Evolutionary conservation across 2,113 vertebrate species (phyloP).

Genomic region (Gymnarchus niloticus): DNA sequence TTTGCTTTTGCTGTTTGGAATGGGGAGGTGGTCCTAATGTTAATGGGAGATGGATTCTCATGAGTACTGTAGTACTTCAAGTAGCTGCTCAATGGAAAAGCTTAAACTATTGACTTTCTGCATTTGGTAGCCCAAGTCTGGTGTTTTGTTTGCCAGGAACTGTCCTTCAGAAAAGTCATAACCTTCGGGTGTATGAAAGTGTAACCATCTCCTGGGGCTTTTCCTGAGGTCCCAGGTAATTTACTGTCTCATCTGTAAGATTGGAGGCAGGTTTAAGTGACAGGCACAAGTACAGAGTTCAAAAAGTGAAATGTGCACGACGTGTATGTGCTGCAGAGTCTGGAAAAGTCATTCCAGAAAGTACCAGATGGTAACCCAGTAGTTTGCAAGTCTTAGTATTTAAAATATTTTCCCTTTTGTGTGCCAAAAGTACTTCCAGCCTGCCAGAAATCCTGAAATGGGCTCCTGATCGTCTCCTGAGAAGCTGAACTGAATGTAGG

Average conservation of each 20-base stretch:
- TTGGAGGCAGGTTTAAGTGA: too few species aligned
- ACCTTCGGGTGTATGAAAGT: too few species aligned
- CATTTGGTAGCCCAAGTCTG: not conserved
- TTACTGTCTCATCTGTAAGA: too few species aligned
- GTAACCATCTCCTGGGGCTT: too few species aligned
- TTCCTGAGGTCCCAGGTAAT: too few species aligned
- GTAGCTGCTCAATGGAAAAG: not conserved
- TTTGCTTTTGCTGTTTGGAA: not conserved
- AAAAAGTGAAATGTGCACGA: too few species aligned
- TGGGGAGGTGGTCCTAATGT: not conserved
- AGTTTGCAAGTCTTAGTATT: not conserved
- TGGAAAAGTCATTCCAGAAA: too few species aligned
- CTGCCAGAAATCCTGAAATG: not conserved
- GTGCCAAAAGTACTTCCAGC: not conserved
- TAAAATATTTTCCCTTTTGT: not conserved
- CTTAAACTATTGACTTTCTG: not conserved
- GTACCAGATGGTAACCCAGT: too few species aligned
- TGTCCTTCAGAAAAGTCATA: not conserved
- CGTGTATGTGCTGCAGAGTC: not conserved
- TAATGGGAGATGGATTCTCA: not conserved
- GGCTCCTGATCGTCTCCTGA: not conserved
- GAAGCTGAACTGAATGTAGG: not conserved
- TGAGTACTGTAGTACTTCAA: not conserved
- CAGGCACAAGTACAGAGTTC: too few species aligned
- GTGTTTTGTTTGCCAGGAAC: not conserved